These are phyloP conservation scores for Neodon shergylaensis DNA, from an alignment of 2,113 vertebrate species.

Conservation along the genomic window DNA sequence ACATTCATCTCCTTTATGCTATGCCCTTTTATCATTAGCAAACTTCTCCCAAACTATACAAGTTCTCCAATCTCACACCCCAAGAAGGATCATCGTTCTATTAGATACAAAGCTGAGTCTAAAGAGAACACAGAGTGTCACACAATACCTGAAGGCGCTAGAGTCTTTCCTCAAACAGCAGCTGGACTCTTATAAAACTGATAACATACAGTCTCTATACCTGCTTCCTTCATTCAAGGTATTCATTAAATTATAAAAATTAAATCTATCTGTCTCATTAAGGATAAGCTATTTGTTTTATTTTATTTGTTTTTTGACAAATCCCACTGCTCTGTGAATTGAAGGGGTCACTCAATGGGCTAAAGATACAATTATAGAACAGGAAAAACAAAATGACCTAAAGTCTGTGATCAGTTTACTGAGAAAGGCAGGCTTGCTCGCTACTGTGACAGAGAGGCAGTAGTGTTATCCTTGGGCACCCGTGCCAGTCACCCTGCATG, in stretches of 20 bases:
- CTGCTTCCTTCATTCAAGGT: neutral
- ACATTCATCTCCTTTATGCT: neutral
- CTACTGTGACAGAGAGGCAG: neutral
- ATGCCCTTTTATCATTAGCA: neutral
- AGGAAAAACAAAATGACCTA: constrained; percentile 24
- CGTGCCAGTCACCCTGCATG: constrained; percentile 16
- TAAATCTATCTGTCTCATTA: constrained; percentile 6
- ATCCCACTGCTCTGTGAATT: constrained; percentile 5
- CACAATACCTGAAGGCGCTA: neutral
- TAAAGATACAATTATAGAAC: constrained; percentile 28
- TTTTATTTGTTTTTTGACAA: constrained; percentile 7
- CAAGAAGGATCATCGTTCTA: neutral
- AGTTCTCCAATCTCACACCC: neutral
- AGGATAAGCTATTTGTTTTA: neutral
- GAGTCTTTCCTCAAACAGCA: neutral
- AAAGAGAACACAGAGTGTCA: neutral
- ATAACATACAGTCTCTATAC: neutral
- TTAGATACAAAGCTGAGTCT: neutral
- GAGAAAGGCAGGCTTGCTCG: constrained; percentile 3
- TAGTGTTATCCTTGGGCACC: neutral
- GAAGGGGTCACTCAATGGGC: neutral
- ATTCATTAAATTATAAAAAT: constrained; percentile 32
- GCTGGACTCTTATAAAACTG: neutral
- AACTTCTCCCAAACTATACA: neutral
- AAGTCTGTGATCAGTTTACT: neutral